Conservation (phyloP, 2,113 vertebrate genomes). For the Pagrus major region DNA sequence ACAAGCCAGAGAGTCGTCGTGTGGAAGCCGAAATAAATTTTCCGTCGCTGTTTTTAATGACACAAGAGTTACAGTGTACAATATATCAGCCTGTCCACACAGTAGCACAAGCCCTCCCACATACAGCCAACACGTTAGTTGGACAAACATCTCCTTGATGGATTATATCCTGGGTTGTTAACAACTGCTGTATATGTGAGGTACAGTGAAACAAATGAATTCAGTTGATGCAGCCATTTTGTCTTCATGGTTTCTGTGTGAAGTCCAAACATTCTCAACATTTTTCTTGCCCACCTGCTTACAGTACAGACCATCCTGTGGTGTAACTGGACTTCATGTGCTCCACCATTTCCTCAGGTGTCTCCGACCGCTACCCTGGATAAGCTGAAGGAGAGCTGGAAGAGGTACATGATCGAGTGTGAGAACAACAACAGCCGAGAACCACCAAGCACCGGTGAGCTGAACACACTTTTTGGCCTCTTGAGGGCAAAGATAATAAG, state of each 20-base stretch:
- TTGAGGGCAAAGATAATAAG: too few relatives aligned
- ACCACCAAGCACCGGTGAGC: constrained; percentile 74
- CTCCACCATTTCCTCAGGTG: constrained; percentile 61
- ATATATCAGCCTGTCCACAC: not conserved
- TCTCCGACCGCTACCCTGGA: constrained; percentile 76
- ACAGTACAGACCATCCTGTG: not conserved
- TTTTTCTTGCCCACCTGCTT: constrained; percentile 11
- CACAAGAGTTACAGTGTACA: not conserved
- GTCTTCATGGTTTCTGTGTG: constrained; percentile 1
- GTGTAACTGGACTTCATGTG: not conserved
- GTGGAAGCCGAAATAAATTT: constrained; percentile 38
- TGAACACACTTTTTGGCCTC: not conserved
- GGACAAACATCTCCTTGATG: constrained; percentile 18
- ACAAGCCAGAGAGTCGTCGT: constrained; percentile 26
- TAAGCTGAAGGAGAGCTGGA: constrained; percentile 79
- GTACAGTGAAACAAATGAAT: constrained; percentile 30
- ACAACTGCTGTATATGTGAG: constrained; percentile 34
- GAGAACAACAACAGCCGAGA: constrained; percentile 77
- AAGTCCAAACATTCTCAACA: not conserved
- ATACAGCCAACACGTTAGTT: constrained; percentile 12
- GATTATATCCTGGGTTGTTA: constrained; percentile 42
- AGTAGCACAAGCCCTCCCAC: not conserved
- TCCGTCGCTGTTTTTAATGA: constrained; percentile 4
- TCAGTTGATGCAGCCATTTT: not conserved
- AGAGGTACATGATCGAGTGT: constrained; percentile 81